Evolutionary conservation across 2,888 invertebrate genomes (phyloP).

Genomic region (Aquatica leii): DNA sequence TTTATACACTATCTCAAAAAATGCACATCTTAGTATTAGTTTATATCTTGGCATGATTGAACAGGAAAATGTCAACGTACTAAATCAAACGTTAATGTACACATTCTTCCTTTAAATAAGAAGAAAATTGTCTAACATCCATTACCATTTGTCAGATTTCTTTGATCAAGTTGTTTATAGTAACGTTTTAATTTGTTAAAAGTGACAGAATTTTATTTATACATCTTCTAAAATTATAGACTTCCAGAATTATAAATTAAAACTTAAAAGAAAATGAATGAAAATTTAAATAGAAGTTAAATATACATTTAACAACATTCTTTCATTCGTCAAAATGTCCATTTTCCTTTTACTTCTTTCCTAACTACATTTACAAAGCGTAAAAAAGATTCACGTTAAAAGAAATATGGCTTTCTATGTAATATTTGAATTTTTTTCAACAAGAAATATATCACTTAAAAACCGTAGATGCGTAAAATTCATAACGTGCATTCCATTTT

Average conservation of each 20-base stretch:
- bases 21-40: background rate
- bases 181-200: background rate
- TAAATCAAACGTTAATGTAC: slow-evolving; percentile 6
- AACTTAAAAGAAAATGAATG: too few relatives aligned
- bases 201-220: background rate
- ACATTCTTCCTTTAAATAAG: background rate
- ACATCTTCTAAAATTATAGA: too few relatives aligned
- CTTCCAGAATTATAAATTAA: too few relatives aligned
- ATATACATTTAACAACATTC: too few relatives aligned
- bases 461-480: slow-evolving; percentile 39
- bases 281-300: too few relatives aligned
- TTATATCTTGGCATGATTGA: slow-evolving; percentile 8
- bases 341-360: too few relatives aligned
- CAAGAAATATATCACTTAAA: slow-evolving; percentile 14
- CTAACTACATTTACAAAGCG: too few relatives aligned
- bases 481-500: slow-evolving; percentile 51
- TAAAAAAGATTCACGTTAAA: too few relatives aligned
- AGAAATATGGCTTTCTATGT: too few relatives aligned
- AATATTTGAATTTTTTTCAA: background rate
- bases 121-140: background rate
- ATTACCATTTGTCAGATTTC: slow-evolving; percentile 4
- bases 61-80: background rate
- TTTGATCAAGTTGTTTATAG: background rate
- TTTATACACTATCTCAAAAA: too few relatives aligned
- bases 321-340: too few relatives aligned